Conservation (phyloP, 2,797 vertebrate species). For the Gallinago stenura region DNA sequence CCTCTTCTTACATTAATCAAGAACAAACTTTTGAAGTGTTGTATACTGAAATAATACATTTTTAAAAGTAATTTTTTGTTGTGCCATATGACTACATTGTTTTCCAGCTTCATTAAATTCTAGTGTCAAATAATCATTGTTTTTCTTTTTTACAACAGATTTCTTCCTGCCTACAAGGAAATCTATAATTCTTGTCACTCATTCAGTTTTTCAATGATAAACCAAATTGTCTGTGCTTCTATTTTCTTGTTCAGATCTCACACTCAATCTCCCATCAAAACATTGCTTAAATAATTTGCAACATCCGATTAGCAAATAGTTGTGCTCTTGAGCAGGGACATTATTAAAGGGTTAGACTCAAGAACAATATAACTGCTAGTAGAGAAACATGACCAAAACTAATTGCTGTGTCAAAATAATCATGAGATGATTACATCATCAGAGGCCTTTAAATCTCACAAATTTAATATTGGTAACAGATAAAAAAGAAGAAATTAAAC, state of each 20-base stretch:
- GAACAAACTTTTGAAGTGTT: background rate
- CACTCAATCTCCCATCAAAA: background rate
- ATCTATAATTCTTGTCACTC: background rate
- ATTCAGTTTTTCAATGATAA: background rate
- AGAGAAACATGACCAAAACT: background rate
- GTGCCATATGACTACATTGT: background rate
- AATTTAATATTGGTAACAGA: background rate
- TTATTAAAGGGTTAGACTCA: background rate
- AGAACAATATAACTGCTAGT: background rate
- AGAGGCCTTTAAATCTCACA: background rate
- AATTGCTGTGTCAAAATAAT: background rate
- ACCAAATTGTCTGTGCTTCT: background rate
- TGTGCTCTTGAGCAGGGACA: background rate
- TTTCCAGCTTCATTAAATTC: background rate
- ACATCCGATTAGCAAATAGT: background rate
- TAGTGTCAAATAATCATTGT: background rate
- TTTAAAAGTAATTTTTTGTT: background rate
- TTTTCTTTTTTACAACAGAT: background rate
- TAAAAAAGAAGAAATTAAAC: background rate
- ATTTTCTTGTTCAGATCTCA: background rate
- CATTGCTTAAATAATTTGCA: background rate
- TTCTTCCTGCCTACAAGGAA: background rate
- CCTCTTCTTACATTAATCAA: background rate
- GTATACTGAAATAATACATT: background rate
- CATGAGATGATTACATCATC: background rate